Evolutionary conservation across 2,888 invertebrate species (phyloP), one percentile per base, ranked within the genome.

Genomic region (Cryptops parisi): DNA sequence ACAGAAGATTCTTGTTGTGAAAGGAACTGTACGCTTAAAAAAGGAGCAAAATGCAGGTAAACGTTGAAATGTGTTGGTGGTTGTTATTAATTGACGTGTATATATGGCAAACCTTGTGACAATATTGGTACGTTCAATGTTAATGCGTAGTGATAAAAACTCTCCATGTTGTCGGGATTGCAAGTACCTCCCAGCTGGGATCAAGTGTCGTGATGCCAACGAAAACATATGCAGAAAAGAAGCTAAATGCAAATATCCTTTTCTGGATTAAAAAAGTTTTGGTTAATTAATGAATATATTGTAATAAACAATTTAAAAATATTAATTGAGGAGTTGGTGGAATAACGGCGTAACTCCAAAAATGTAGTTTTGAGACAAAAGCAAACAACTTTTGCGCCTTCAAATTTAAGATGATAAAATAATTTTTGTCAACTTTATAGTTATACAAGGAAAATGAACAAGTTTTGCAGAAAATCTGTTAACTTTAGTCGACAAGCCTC

Each of bases 101-200:
- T n/a, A n/a, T n/a, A n/a, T n/a, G n/a, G n/a, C n/a, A n/a, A n/a
- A n/a, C n/a, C n/a, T n/a, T n/a, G n/a, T n/a, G n/a, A n/a, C n/a
- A n/a, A n/a, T n/a, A n/a, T n/a, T n/a, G n/a, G n/a, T n/a, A n/a
- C n/a, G n/a, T n/a, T n/a, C n/a, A 41, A 41, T 41, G 19, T 46
- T 46, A 4, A 12, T 54, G 62, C 70, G 55, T 66, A 93, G 94
- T 67, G 94, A 94, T 68, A 88, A 90, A 70, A 96, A 97, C 71
- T 90, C 90, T 0, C 90, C 91, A 3, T 96, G 96, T 66, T 96
- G 96, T 66, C 82, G 85, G 68, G 82, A 83, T 62, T 96, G 96
- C 65, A 82, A 84, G 64, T 88, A 81, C 67, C 88, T 91, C 75
- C 77, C 81, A 48, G 74, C 78, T 3, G 68, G 67, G 3, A 64